Base-by-base conservation (phyloP, 2,888 invertebrate species). In the Metellina segmentata region DNA sequence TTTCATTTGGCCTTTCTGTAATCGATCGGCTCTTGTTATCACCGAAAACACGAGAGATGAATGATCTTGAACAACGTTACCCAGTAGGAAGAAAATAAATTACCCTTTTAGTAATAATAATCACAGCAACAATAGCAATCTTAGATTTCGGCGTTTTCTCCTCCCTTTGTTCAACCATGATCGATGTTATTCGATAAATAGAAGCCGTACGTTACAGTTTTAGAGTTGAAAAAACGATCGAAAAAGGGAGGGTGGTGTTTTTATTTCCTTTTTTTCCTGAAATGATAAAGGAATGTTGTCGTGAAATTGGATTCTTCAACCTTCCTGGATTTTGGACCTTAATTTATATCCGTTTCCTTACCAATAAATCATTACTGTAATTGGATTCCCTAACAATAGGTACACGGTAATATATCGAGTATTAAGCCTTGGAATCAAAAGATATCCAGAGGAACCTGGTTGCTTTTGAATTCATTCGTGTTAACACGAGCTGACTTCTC, bases 131-230 rank as follows among this genome's bases (percentile, higher is more conserved):
- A 72, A 82, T 72, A 51, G 71, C 48, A 75, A 53, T 53, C 71
- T 72, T 53, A 20, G 53, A 53, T 61, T 85, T 75, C 74, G 53
- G 52, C 78, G 77, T 86, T 86, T 69, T 48, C 79, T 87, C 72
- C 71, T 72, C 71, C 53, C 13, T 34, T 87, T 79, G 78, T 86
- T 77, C 77, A 34, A 75, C 86, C 7, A 19, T 70, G 86, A 86
- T 86, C 86, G 86, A 86, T 86, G 70, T 19, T 70, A 69, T 77
- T 71, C 81, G 61, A 69, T 85, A 86, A 86, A 78, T 86, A 86
- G 77, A 86, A 52, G 74, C 48, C 74, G 82, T 53, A 34, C 34
- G 34, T 34, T 34, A 34, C 34, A 48, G 75, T 61, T 75, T 85
- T 85, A 19, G 34, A 53, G 74, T 52, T 49, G 20, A 71, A 49